phyloP scores from a whole-genome alignment of 2,888 invertebrate species.

The Sipha maydis region DNA sequence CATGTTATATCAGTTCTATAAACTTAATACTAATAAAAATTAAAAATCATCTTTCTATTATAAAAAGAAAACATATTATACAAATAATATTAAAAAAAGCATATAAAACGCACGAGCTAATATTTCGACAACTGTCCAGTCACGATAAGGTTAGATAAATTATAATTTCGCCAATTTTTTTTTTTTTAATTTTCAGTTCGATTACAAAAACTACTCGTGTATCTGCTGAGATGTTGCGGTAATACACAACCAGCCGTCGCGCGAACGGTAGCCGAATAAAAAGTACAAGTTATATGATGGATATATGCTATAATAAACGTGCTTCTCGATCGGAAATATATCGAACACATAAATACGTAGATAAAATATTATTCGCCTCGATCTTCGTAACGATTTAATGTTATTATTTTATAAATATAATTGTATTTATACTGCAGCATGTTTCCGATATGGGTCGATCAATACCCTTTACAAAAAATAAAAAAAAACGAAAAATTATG shows the following conservation, averaged over 20 bases:
- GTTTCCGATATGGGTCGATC: neutral
- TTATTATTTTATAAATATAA: neutral
- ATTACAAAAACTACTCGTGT: slow-evolving; percentile 13
- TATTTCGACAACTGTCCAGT: slow-evolving; percentile 49
- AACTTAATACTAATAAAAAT: neutral
- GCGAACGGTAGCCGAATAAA: slow-evolving; percentile 2
- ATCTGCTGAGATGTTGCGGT: neutral
- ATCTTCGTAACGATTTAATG: neutral
- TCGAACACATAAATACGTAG: neutral
- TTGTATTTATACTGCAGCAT: neutral
- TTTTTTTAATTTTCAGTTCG: slow-evolving; percentile 4
- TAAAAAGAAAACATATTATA: neutral
- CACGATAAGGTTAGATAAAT: slow-evolving; percentile 53
- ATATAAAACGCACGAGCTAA: slow-evolving; percentile 17
- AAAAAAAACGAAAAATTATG: neutral
- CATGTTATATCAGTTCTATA: neutral
- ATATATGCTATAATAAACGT: neutral
- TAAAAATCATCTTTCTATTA: neutral
- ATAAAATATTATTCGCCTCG: neutral
- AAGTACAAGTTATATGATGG: neutral
- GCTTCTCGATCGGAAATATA: neutral
- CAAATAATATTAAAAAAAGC: neutral
- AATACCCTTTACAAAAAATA: neutral
- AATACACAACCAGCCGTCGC: neutral
- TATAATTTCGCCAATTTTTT: slow-evolving; percentile 49